Evolutionary conservation across 92 coral and sea anemone genomes (phyloP), one percentile per base, ranked within the genome.

Genomic region (Palythoa grandis): DNA sequence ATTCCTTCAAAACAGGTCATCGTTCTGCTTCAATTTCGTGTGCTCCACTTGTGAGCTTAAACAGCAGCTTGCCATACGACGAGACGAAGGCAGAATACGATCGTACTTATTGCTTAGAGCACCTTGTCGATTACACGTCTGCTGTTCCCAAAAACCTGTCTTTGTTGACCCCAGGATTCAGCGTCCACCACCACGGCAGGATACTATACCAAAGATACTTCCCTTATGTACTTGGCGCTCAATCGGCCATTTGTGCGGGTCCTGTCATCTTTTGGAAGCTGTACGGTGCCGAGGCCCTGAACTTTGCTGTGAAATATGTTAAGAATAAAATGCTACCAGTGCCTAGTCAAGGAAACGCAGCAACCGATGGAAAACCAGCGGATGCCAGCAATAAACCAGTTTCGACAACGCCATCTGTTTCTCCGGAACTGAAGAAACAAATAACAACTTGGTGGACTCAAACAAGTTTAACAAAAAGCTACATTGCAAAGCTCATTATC

Each of bases 81-180:
- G 94, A 87, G 65, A 85, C 96, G 86, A 88, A 91, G 76, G 94
- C 96, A 20, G 86, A 87, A 79, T 93, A 93, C 77, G 96, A 91
- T 82, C 87, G 77, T 38, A 89, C 96, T 5, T 93, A 86, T 89
- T 93, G 96, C 75, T 83, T 89, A 53, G 78, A 86, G 72, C 89
- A 85, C 86, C 91, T 93, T 89, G 85, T 82, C 52, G 96, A 93
- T 80, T 57, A 77, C 52, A 56, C 86, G 24, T 72, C 83, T 23
- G 89, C 79, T 52, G 89, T 93, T 37, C 52, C 89, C 54, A n/a
- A 88, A 2, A 91, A 93, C 11, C 69, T 63, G 20, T 19, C 69
- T 63, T 63, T 23, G 9, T n/a, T 63, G 22, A 9, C 69, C 11
- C 3, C 69, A 17, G 22, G 19, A 22, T 0, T 63, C 69, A 6